Conservation (phyloP, 2,888 invertebrate species). For the Vandiemenella viatica region DNA sequence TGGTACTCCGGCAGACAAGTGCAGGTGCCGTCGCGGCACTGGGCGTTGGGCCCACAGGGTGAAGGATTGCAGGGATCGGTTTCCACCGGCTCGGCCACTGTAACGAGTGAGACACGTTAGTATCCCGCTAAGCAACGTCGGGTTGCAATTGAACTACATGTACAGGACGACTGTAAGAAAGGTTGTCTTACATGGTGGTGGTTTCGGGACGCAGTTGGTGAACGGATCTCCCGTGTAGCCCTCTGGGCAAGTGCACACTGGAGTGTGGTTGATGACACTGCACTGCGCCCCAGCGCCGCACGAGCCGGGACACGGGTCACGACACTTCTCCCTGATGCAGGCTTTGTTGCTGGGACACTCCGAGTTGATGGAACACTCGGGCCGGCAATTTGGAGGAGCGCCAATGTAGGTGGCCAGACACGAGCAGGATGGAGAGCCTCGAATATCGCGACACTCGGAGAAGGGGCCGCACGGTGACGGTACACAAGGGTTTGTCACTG, state of each 20-base stretch:
- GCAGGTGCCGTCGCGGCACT: constrained; percentile 39
- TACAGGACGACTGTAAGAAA: too few relatives aligned
- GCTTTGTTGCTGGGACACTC: constrained; percentile 44
- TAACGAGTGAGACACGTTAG: not conserved
- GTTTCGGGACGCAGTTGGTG: constrained; percentile 33
- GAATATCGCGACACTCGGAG: constrained; percentile 53
- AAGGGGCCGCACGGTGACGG: constrained; percentile 69
- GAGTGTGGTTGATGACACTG: constrained; percentile 21
- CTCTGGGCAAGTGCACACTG: constrained; percentile 54
- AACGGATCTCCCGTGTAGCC: constrained; percentile 66
- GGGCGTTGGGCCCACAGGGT: constrained; percentile 36
- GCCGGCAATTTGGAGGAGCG: constrained; percentile 53
- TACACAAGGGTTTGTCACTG: constrained; percentile 36
- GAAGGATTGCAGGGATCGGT: constrained; percentile 43
- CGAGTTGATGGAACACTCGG: constrained; percentile 53
- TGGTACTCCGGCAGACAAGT: constrained; percentile 32
- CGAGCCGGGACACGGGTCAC: constrained; percentile 40
- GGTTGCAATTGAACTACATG: too few relatives aligned
- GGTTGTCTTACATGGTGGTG: constrained; percentile 32
- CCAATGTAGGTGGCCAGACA: constrained; percentile 57
- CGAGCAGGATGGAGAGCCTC: constrained; percentile 52
- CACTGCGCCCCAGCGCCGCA: constrained; percentile 38
- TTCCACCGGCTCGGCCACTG: not conserved
- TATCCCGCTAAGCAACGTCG: too few relatives aligned
- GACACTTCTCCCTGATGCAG: constrained; percentile 38